These are phyloP conservation scores for Axinella damicornis DNA, from an alignment of 37 sponge, comb jelly and placozoan species.

Conservation along the genomic window DNA sequence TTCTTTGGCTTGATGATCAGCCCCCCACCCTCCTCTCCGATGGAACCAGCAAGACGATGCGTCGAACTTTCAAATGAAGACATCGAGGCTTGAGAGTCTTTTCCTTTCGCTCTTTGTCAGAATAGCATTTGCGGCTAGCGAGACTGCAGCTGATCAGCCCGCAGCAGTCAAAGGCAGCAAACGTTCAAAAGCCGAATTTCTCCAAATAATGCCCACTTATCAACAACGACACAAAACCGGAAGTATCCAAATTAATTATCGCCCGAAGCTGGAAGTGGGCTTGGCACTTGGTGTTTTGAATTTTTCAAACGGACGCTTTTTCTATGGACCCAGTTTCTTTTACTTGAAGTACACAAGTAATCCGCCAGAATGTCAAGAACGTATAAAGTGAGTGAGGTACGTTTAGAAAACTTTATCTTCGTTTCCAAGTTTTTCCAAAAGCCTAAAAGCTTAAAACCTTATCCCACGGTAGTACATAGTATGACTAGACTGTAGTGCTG, in stretches of 20 bases:
- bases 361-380: no score
- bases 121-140: neutral
- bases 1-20: constrained; percentile 57
- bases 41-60: constrained; percentile 59
- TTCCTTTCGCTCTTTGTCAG: neutral
- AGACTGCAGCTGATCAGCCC: no score
- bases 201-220: constrained; percentile 30
- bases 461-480: neutral
- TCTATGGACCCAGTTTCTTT: no score
- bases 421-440: neutral
- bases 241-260: no score
- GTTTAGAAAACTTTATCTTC: neutral
- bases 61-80: constrained; percentile 50
- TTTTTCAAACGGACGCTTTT: no score
- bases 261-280: no score
- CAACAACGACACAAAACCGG: neutral
- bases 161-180: no score
- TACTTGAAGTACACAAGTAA: no score
- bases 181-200: neutral
- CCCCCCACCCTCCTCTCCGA: constrained; percentile 67
- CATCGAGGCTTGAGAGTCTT: constrained; percentile 12
- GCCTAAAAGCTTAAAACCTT: constrained; percentile 16
- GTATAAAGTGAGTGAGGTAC: neutral
- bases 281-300: neutral
- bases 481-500: neutral